These are phyloP conservation scores for Crocuta crocuta DNA, from an alignment of 2,113 vertebrate genomes.

Conservation along the genomic window DNA sequence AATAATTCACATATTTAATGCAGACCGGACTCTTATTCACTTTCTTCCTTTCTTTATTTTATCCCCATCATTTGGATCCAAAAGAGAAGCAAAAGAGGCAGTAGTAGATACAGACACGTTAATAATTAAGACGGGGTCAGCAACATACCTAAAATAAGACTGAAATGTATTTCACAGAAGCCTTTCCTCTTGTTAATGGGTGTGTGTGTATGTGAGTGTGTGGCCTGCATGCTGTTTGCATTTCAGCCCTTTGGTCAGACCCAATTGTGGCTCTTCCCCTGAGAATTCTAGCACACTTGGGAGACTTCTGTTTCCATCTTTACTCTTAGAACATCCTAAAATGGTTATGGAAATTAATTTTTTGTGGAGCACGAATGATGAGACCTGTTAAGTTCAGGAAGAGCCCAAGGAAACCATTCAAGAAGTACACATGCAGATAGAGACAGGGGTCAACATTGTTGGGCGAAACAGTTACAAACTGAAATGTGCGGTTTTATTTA, in stretches of 20 bases:
- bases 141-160: not conserved
- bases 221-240: not conserved
- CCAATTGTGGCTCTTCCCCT: not conserved
- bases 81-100: not conserved
- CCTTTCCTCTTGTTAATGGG: not conserved
- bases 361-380: not conserved
- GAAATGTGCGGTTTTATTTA: not conserved
- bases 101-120: not conserved
- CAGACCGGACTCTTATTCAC: not conserved
- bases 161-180: not conserved
- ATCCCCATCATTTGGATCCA: not conserved
- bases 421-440: rapidly evolving
- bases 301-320: not conserved
- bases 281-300: not conserved
- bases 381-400: not conserved
- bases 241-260: not conserved
- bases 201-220: not conserved
- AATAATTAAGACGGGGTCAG: not conserved
- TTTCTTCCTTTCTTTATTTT: not conserved
- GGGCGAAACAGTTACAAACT: not conserved
- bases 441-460: no score
- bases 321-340: not conserved
- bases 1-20: not conserved
- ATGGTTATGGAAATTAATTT: not conserved
- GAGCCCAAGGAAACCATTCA: not conserved